phyloP scores from a whole-genome alignment of 2,113 vertebrate species.

The Craseonycteris thonglongyai region DNA sequence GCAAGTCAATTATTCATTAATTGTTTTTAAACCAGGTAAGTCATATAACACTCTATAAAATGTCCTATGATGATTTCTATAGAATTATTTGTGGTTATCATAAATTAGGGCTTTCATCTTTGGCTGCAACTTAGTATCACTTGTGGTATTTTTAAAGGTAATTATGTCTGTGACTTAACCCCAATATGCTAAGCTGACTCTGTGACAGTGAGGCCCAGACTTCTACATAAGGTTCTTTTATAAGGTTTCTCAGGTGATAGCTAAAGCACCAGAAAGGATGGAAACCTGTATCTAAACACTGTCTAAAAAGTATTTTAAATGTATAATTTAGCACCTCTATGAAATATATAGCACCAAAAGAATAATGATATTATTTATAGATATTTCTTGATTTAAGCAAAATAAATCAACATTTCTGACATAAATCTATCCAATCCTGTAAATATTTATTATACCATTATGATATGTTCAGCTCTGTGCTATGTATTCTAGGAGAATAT shows the following conservation, averaged over 20 bases:
- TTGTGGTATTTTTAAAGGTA: not conserved
- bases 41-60: not conserved
- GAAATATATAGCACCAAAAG: not conserved
- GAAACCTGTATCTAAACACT: not conserved
- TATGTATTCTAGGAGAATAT: not conserved
- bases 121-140: not conserved
- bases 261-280: not conserved
- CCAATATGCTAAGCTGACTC: not conserved
- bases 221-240: not conserved
- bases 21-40: not conserved
- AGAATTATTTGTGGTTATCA: not conserved
- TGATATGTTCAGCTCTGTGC: not conserved
- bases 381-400: conserved; percentile 11
- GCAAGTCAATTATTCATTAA: not conserved
- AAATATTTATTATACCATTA: not conserved
- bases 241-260: not conserved
- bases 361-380: not conserved
- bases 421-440: not conserved
- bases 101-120: not conserved
- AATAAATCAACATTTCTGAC: not conserved
- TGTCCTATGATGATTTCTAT: not conserved
- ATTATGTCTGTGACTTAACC: not conserved
- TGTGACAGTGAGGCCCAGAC: not conserved
- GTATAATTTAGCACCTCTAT: not conserved
- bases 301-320: not conserved